A percentile compares a stretch with the other conserved stretches of the same genome.
phyloP scores from a whole-genome alignment of 2,113 vertebrate species.

The Chaetodon trifascialis region DNA sequence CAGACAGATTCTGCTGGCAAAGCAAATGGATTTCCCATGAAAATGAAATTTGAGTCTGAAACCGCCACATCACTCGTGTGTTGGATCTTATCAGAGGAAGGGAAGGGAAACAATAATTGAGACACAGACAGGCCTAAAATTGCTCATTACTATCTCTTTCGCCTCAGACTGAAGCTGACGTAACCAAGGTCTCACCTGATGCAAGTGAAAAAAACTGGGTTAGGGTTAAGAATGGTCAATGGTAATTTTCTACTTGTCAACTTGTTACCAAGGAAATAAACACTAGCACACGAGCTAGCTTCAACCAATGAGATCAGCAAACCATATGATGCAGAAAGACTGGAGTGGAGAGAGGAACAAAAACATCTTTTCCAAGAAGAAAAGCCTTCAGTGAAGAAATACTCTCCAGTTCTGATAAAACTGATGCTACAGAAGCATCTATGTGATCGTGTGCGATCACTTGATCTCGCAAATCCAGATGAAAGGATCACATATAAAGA shows the following conservation, averaged over 20 bases:
- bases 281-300: no score
- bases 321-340: no score
- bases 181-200: conserved; percentile 41
- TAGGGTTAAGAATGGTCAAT: no score
- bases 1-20: conserved; percentile 20
- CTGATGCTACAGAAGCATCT: no score
- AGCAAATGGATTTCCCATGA: conserved; percentile 52
- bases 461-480: no score
- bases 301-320: no score
- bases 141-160: conserved; percentile 54
- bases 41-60: conserved; percentile 38
- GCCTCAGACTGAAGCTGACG: conserved; percentile 41
- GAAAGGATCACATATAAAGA: background rate
- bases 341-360: no score
- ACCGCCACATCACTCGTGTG: conserved; percentile 26
- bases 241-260: no score
- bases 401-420: no score
- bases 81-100: conserved; percentile 40
- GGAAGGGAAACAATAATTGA: conserved; percentile 49
- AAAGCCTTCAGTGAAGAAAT: no score
- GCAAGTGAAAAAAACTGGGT: background rate
- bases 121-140: conserved; percentile 45
- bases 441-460: no score
- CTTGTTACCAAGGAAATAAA: background rate
- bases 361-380: no score